phyloP scores from a whole-genome alignment of 2,797 vertebrate genomes.

The Simalia tracyae region DNA sequence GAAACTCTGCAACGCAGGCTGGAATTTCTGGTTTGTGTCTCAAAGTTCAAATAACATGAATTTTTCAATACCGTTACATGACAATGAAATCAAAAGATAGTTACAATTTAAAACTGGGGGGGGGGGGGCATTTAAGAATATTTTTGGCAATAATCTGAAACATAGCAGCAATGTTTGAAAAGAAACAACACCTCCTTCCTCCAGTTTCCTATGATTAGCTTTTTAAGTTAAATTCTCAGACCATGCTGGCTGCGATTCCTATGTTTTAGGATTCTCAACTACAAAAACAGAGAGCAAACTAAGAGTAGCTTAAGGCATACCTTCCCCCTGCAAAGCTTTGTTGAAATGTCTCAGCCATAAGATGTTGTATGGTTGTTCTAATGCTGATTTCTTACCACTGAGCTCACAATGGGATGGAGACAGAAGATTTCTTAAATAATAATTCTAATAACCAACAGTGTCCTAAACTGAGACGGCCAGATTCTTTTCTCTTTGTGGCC shows the following conservation, averaged over 20 bases:
- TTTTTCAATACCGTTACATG: background rate
- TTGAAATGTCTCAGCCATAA: background rate
- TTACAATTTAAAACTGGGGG: background rate
- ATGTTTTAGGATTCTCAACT: background rate
- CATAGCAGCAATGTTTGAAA: background rate
- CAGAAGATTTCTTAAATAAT: background rate
- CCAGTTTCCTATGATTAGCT: background rate
- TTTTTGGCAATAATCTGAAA: background rate
- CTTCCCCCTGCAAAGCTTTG: accelerated
- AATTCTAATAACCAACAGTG: accelerated
- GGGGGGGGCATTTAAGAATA: background rate
- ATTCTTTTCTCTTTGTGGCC: accelerated
- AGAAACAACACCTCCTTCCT: background rate
- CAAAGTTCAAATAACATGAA: background rate
- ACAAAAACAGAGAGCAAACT: background rate
- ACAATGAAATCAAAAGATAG: background rate
- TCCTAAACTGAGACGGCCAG: background rate
- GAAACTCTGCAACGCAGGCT: background rate
- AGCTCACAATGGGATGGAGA: background rate
- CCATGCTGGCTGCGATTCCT: background rate
- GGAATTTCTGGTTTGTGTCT: background rate
- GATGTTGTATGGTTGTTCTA: background rate
- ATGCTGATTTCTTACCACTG: background rate
- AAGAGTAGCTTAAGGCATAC: background rate
- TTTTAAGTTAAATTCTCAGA: background rate